These are phyloP conservation scores for Chelonus formosanus DNA, from an alignment of 2,888 invertebrate genomes.

Conservation along the genomic window DNA sequence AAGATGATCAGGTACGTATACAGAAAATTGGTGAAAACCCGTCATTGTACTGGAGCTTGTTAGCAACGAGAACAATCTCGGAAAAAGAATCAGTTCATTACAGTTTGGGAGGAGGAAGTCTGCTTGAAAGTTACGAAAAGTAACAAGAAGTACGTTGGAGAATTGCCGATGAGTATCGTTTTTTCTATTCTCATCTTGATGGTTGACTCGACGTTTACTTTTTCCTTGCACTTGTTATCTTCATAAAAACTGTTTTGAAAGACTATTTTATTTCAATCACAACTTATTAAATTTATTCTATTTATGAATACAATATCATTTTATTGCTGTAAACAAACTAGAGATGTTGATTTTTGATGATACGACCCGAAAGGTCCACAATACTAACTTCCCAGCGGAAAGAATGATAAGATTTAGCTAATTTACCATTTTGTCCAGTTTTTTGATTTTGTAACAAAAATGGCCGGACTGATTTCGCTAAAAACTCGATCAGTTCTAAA, in stretches of 20 bases:
- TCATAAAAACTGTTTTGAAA: neutral
- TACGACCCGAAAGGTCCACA: too few relatives aligned
- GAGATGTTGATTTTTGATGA: too few relatives aligned
- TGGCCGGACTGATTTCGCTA: too few relatives aligned
- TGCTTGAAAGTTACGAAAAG: slow-evolving; percentile 38
- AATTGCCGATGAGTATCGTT: slow-evolving; percentile 41
- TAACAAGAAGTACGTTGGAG: slow-evolving; percentile 43
- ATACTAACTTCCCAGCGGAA: too few relatives aligned
- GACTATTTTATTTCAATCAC: too few relatives aligned
- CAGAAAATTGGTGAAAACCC: neutral
- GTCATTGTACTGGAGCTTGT: slow-evolving; percentile 2
- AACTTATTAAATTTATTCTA: too few relatives aligned
- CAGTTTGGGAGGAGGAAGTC: slow-evolving; percentile 7
- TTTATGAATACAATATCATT: too few relatives aligned
- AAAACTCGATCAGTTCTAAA: too few relatives aligned
- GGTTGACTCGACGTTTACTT: slow-evolving; percentile 18
- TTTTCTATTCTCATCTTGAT: slow-evolving; percentile 20
- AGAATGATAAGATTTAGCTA: too few relatives aligned
- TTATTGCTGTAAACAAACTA: too few relatives aligned
- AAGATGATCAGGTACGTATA: neutral
- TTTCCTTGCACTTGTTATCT: slow-evolving; percentile 7
- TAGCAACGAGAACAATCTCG: slow-evolving; percentile 5
- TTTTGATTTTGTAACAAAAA: too few relatives aligned
- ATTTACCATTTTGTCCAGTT: too few relatives aligned
- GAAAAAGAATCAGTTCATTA: slow-evolving; percentile 16